Base-by-base conservation (phyloP, 2,888 invertebrate genomes). In the Ptychoptera contaminata region DNA sequence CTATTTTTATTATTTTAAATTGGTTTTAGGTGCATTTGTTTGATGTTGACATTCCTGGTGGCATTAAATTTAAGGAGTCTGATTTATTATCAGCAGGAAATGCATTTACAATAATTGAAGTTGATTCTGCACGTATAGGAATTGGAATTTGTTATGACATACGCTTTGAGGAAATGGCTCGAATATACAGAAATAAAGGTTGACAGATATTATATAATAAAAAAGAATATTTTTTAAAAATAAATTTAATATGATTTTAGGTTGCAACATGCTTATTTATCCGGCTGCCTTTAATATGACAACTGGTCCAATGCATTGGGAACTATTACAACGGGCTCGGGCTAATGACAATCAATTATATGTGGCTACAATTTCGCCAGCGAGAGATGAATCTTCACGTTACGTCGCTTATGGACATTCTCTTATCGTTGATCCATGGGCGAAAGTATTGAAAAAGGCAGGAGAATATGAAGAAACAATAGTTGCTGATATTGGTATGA, bases 91-190 rank as follows among this genome's bases (percentile, higher is more conserved):
- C 75, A 35, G 71, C 87, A 1, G 96, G 94, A 1, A 70, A 79
- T 55, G 62, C 73, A n/a, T 61, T 88, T 42, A 80, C 81, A 0
- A 78, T 74, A 1, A 85, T 94, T 57, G 72, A 82, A 39, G 77
- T 79, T 44, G 73, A 76, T 37, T 72, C 73, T 8, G 65, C 73
- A 15, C 84, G 79, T 68, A 69, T 94, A 45, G 96, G 96, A 0
- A 57, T 96, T 38, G 94, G 91, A n/a, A 88, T 97, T 56, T 96
- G 96, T 58, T 96, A 96, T 59, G 96, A 97, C 60, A 71, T 94
- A 46, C 71, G 96, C 38, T 97, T 96, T 67, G 77, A 82, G 45
- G 92, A 94, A 67, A 67, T 94, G 71, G 85, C 90, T 0, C 75
- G 79, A 48, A 54, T 82, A 11, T 82, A 84, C 67, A 69, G 82